These are phyloP conservation scores for Gracilinanus agilis DNA, from an alignment of 2,113 vertebrate species.

Conservation along the genomic window DNA sequence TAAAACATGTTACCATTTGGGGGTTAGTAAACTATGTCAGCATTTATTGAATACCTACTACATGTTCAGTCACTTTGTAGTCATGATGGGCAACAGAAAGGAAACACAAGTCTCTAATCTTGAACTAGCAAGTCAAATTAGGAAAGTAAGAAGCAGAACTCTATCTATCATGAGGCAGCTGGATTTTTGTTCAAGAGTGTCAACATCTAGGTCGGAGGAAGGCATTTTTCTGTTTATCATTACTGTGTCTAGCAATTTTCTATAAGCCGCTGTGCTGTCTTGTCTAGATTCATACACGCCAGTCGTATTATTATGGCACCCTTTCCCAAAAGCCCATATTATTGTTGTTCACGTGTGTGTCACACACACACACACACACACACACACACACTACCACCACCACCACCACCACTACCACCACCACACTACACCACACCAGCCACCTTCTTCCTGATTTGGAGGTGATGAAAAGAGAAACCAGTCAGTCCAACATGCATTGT, in stretches of 20 bases:
- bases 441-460: background rate
- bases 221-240: background rate
- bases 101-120: background rate
- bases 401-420: too few relatives aligned
- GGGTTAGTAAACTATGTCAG: background rate
- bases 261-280: background rate
- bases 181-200: background rate
- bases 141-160: background rate
- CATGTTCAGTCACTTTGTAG: background rate
- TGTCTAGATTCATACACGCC: background rate
- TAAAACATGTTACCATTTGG: background rate
- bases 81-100: background rate
- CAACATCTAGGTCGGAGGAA: background rate
- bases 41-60: background rate
- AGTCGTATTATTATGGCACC: background rate
- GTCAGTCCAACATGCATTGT: background rate
- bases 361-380: background rate
- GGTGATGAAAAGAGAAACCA: background rate
- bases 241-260: background rate
- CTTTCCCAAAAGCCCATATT: background rate
- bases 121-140: background rate
- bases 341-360: background rate
- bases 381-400: background rate
- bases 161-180: background rate
- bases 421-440: background rate